Conservation (phyloP, 2,113 vertebrate species). For the Apeltes quadracus region DNA sequence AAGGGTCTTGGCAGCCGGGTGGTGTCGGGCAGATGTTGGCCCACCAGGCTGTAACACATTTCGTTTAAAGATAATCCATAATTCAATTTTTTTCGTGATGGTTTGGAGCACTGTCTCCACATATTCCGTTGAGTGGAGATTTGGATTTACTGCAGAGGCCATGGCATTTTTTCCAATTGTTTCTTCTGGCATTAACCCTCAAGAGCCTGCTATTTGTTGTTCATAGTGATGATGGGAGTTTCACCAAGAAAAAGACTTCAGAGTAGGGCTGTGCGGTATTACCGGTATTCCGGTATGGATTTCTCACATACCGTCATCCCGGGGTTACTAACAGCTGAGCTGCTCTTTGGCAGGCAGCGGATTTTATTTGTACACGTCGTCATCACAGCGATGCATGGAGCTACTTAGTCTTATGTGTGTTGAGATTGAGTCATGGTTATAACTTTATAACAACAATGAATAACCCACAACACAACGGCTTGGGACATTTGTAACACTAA, state of each 20-base stretch:
- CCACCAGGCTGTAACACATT: background rate
- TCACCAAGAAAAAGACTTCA: background rate
- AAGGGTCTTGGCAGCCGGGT: constrained; percentile 12
- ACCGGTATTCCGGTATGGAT: too few relatives aligned
- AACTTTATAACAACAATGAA: too few relatives aligned
- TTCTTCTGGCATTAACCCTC: background rate
- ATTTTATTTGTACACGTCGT: too few relatives aligned
- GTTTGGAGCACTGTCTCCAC: background rate
- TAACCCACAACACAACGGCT: too few relatives aligned
- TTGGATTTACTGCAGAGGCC: background rate
- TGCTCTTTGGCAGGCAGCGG: too few relatives aligned
- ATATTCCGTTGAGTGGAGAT: background rate
- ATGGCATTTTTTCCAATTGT: background rate
- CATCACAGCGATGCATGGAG: too few relatives aligned
- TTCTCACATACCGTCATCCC: too few relatives aligned
- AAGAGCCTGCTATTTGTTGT: background rate
- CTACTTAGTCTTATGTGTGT: too few relatives aligned
- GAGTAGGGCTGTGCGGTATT: too few relatives aligned
- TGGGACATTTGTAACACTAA: too few relatives aligned
- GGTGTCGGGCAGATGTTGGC: background rate
- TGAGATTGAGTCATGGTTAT: too few relatives aligned
- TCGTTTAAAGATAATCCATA: background rate
- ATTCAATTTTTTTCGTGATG: background rate
- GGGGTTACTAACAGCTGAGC: too few relatives aligned
- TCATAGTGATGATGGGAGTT: background rate